These are phyloP conservation scores for Dexiosoma caninum DNA, from an alignment of 2,888 invertebrate species.

Conservation along the genomic window DNA sequence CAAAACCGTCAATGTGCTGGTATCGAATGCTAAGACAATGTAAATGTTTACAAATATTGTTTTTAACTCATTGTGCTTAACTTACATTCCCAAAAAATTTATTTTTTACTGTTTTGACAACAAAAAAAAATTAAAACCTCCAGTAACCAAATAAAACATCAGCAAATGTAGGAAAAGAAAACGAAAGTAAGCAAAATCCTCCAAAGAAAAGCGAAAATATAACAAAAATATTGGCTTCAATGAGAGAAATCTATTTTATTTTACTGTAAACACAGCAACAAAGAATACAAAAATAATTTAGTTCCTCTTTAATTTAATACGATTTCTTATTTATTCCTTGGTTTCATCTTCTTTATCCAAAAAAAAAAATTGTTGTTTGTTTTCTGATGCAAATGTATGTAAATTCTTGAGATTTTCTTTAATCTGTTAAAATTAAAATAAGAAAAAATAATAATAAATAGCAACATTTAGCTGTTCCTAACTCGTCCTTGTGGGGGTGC, in stretches of 20 bases:
- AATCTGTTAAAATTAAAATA: conserved; percentile 41
- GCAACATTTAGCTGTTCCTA: too few species aligned
- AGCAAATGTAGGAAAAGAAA: background rate
- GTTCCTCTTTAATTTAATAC: background rate
- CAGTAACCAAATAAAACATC: background rate
- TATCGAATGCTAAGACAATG: too few species aligned
- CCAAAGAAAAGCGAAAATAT: background rate
- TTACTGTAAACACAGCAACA: background rate
- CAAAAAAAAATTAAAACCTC: too few species aligned
- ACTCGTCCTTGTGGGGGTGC: too few species aligned
- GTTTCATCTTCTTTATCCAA: background rate
- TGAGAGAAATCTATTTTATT: background rate
- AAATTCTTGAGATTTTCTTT: conserved; percentile 40
- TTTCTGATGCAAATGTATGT: conserved; percentile 49
- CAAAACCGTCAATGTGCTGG: too few species aligned
- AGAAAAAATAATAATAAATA: conserved; percentile 1
- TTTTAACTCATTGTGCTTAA: background rate
- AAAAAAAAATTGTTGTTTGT: conserved; percentile 15
- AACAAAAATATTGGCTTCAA: background rate
- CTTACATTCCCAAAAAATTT: too few species aligned
- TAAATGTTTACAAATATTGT: background rate
- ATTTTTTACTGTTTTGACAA: too few species aligned
- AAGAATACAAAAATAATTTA: background rate
- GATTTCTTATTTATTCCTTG: background rate
- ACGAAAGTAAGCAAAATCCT: background rate